These are phyloP conservation scores for Bos taurus DNA, from an alignment of 2,113 vertebrate genomes.

Conservation along the genomic window DNA sequence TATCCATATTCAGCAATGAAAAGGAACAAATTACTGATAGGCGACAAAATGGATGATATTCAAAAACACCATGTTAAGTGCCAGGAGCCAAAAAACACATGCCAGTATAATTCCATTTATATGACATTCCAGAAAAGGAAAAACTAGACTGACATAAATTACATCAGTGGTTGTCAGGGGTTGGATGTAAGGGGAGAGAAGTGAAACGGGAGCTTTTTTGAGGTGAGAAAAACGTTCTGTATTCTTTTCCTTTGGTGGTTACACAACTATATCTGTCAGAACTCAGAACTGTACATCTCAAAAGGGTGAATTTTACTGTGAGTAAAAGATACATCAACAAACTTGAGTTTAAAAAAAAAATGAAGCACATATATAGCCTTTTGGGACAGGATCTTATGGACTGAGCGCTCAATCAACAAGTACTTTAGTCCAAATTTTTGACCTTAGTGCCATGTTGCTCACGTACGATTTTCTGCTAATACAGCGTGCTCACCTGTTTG, in stretches of 20 bases:
- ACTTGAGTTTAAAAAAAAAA: neutral
- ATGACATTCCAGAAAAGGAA: neutral
- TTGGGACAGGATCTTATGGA: neutral
- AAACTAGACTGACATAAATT: neutral
- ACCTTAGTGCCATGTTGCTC: neutral
- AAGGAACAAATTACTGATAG: neutral
- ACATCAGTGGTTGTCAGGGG: neutral
- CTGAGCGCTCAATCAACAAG: neutral
- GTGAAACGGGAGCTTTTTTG: neutral
- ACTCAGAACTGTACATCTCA: neutral
- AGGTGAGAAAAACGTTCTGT: neutral
- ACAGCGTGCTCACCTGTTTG: neutral
- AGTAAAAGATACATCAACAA: slow-evolving; percentile 1
- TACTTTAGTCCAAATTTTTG: neutral
- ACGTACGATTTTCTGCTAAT: neutral
- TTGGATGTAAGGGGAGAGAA: neutral
- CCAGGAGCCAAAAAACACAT: neutral
- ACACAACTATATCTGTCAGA: neutral
- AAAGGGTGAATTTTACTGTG: neutral
- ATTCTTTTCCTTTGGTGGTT: neutral
- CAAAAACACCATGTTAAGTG: neutral
- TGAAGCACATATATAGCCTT: neutral
- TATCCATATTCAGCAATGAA: neutral
- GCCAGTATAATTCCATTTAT: neutral
- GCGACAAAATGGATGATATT: neutral